Evolutionary conservation across 2,113 vertebrate species (phyloP).

Genomic region (Gopherus flavomarginatus): DNA sequence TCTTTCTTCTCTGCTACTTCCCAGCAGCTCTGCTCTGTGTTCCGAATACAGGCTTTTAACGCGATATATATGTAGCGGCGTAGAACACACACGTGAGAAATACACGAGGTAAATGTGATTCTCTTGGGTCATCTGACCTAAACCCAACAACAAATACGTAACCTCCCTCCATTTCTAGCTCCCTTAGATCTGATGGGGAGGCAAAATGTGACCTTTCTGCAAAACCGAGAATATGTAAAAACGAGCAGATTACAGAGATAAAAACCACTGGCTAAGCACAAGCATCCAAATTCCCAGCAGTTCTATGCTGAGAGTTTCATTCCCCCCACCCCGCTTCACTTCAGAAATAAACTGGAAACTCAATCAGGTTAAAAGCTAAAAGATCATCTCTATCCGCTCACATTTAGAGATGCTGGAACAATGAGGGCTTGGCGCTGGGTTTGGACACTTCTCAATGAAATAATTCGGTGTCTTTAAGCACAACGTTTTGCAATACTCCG

Average conservation of each 20-base stretch:
- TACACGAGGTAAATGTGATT: constrained; percentile 4
- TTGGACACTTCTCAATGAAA: neutral
- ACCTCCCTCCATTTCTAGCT: neutral
- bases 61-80: neutral
- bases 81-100: neutral
- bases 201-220: constrained; percentile 14
- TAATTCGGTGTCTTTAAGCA: neutral
- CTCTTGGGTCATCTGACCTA: neutral
- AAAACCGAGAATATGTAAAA: neutral
- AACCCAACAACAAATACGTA: neutral
- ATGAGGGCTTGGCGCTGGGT: neutral
- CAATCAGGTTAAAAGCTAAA: constrained; percentile 59
- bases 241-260: constrained; percentile 15
- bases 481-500: neutral
- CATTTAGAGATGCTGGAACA: neutral
- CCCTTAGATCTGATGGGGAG: neutral
- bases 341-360: neutral
- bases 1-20: neutral
- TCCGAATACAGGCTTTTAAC: neutral
- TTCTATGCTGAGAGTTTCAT: constrained; percentile 37
- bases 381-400: constrained; percentile 26
- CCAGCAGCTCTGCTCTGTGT: neutral
- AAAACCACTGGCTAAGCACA: constrained; percentile 11
- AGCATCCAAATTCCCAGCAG: neutral
- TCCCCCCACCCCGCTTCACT: neutral